These are phyloP conservation scores for Neodontobutis hainanensis DNA, from an alignment of 2,113 vertebrate genomes.

Conservation along the genomic window DNA sequence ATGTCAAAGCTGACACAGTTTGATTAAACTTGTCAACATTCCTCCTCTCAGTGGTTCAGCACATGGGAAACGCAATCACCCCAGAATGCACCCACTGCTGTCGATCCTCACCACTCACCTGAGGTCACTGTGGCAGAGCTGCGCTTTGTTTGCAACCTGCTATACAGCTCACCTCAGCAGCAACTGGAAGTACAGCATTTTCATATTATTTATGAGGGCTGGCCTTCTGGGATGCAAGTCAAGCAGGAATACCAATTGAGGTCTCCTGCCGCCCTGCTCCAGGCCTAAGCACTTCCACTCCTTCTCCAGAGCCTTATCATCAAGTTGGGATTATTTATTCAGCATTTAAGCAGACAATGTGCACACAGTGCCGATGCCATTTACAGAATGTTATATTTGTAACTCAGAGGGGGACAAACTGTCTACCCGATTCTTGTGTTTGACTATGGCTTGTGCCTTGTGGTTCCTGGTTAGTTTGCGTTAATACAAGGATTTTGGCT, in stretches of 20 bases:
- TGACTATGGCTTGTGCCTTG: constrained; percentile 20
- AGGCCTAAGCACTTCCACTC: constrained; percentile 47
- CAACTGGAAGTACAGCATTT: constrained; percentile 64
- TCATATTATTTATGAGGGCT: constrained; percentile 76
- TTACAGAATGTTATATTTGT: constrained; percentile 30
- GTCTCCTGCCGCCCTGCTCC: constrained; percentile 47
- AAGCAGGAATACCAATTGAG: constrained; percentile 73
- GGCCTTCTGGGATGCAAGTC: constrained; percentile 70
- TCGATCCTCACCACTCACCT: constrained; percentile 54
- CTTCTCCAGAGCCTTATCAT: constrained; percentile 55
- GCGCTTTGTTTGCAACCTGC: constrained; percentile 60
- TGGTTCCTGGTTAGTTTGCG: constrained; percentile 35
- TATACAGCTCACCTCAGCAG: constrained; percentile 73
- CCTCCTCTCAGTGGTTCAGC: constrained; percentile 31
- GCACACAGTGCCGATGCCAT: constrained; percentile 24
- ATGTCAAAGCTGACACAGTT: constrained; percentile 64
- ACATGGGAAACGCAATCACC: constrained; percentile 45
- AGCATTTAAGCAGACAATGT: constrained; percentile 39
- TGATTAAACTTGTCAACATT: constrained; percentile 73
- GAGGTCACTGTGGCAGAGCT: constrained; percentile 53
- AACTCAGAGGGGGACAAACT: constrained; percentile 31
- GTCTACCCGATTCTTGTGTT: constrained; percentile 31
- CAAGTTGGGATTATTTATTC: constrained; percentile 53
- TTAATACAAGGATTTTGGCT: constrained; percentile 53
- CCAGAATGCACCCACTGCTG: constrained; percentile 41